These are phyloP conservation scores for Proterorhinus semilunaris DNA, from an alignment of 2,113 vertebrate species.

Conservation along the genomic window DNA sequence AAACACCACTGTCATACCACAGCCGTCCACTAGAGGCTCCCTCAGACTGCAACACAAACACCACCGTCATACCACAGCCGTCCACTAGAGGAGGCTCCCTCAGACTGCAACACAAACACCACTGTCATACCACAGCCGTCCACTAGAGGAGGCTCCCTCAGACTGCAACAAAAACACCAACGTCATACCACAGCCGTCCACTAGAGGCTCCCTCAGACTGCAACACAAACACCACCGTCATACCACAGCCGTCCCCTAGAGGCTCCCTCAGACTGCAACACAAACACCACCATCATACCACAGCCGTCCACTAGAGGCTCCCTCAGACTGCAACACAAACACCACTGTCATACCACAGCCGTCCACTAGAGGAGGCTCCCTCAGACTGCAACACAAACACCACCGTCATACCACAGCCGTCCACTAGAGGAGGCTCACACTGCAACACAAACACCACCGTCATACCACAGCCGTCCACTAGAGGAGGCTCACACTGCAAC, in stretches of 20 bases:
- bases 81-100: constrained; percentile 86
- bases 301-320: constrained; percentile 85
- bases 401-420: constrained; percentile 59
- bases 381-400: constrained; percentile 75
- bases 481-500: constrained; percentile 85
- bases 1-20: neutral
- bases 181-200: constrained; percentile 71
- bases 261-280: constrained; percentile 87
- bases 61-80: constrained; percentile 58
- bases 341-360: constrained; percentile 59
- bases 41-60: constrained; percentile 76
- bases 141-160: constrained; percentile 88
- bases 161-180: constrained; percentile 63
- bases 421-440: constrained; percentile 87
- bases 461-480: constrained; percentile 74
- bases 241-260: constrained; percentile 42
- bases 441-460: constrained; percentile 43
- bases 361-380: constrained; percentile 85
- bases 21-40: constrained; percentile 85
- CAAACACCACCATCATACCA: neutral
- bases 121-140: constrained; percentile 61
- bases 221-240: neutral
- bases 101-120: constrained; percentile 71
- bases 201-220: constrained; percentile 88
- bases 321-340: constrained; percentile 77